Conservation (phyloP, 2,113 vertebrate genomes). For the Gallinago media region DNA sequence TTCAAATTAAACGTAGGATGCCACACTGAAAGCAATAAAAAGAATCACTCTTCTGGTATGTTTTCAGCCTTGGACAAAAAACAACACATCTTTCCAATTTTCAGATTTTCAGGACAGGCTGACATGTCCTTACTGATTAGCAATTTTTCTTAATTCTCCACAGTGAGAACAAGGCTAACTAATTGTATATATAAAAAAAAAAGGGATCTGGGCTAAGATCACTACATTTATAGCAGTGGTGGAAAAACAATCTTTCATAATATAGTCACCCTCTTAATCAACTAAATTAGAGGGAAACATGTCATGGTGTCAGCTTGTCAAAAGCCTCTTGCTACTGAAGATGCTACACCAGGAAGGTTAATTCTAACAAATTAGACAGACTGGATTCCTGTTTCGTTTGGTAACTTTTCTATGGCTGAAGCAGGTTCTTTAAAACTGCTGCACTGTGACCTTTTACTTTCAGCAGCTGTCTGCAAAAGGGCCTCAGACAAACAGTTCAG, state of each 20-base stretch:
- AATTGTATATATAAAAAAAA: background rate
- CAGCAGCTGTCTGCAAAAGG: constrained; percentile 50
- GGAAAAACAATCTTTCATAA: constrained; percentile 18
- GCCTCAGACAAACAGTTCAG: constrained; percentile 66
- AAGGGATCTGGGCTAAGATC: background rate
- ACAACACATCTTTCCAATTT: background rate
- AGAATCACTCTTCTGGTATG: background rate
- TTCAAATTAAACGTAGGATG: constrained; percentile 15
- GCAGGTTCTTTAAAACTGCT: constrained; percentile 36
- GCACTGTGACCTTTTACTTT: constrained; percentile 56
- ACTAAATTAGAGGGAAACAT: background rate
- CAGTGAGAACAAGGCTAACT: constrained; percentile 10
- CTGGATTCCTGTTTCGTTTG: background rate
- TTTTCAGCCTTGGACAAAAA: constrained; percentile 34
- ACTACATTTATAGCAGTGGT: background rate
- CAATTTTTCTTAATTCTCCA: constrained; percentile 43
- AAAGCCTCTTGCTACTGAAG: background rate
- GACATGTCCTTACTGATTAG: constrained; percentile 9
- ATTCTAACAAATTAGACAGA: background rate
- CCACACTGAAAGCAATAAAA: background rate
- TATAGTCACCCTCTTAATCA: background rate
- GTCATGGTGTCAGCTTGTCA: background rate
- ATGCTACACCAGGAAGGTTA: background rate
- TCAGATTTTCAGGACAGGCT: constrained; percentile 5
- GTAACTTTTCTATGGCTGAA: background rate